Percentiles rank a stretch among this genome's conserved stretches.
These are phyloP conservation scores for Zosterops borbonicus DNA, from an alignment of 2,113 vertebrate species.

Conservation along the genomic window DNA sequence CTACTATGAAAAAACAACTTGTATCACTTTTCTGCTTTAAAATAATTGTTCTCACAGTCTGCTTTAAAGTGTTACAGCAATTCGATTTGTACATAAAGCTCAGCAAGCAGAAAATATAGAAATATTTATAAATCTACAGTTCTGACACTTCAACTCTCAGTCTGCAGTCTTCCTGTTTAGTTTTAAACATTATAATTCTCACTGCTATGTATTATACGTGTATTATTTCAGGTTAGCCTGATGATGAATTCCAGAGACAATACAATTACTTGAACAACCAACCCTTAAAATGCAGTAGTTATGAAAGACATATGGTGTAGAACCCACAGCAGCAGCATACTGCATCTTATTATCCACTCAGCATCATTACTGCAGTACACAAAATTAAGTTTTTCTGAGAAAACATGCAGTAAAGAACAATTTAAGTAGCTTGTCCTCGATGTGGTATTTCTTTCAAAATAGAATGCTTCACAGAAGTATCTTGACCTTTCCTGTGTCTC, in stretches of 20 bases:
- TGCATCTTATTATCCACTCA: conserved; percentile 83
- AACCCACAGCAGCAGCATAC: conserved; percentile 60
- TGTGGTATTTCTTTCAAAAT: background rate
- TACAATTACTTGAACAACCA: conserved; percentile 50
- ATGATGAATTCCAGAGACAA: conserved; percentile 54
- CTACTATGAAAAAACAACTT: background rate
- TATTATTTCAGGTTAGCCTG: conserved; percentile 42
- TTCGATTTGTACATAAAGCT: conserved; percentile 6
- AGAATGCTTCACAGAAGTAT: background rate
- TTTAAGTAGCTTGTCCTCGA: background rate
- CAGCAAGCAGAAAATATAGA: conserved; percentile 21
- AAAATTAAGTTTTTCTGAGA: conserved; percentile 50
- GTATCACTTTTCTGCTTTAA: conserved; percentile 25
- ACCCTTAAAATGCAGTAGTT: conserved; percentile 63
- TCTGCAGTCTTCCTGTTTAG: background rate
- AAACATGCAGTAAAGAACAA: conserved; percentile 40
- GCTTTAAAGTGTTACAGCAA: background rate
- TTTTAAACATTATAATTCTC: background rate
- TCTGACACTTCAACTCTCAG: conserved; percentile 5
- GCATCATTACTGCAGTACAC: conserved; percentile 62
- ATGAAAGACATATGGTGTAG: conserved; percentile 72
- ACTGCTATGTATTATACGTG: background rate
- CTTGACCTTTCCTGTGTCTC: background rate
- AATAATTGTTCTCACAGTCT: conserved; percentile 5
- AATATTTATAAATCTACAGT: conserved; percentile 22